These are phyloP conservation scores for Trididemnum nubilum DNA, from an alignment of 23 tunicate genomes.

Conservation along the genomic window DNA sequence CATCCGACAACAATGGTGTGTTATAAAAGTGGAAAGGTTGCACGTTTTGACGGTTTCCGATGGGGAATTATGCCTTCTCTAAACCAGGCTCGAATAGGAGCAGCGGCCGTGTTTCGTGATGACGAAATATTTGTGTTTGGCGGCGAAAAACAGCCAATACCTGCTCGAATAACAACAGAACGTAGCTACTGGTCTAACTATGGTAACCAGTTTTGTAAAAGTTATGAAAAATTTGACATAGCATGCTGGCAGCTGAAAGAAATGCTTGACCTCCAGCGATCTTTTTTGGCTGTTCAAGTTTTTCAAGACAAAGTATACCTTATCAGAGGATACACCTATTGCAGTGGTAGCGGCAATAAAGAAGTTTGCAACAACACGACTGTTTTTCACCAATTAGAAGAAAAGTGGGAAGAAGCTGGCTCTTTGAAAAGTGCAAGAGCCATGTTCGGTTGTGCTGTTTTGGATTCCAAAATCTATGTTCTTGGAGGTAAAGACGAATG, in stretches of 20 bases:
- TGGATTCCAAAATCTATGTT: not conserved
- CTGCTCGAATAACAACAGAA: not conserved
- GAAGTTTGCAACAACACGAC: not conserved
- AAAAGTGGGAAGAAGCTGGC: not conserved
- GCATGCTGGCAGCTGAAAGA: not conserved
- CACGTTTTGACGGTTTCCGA: not conserved
- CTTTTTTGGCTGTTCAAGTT: not conserved
- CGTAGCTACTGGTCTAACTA: too few relatives aligned
- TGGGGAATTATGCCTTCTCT: not conserved
- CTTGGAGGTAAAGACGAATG: not conserved
- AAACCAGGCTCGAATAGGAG: not conserved
- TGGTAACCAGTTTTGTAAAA: not conserved
- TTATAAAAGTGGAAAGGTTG: not conserved
- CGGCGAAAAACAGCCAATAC: not conserved
- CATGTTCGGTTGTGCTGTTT: not conserved
- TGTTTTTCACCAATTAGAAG: not conserved
- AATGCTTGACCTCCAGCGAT: not conserved
- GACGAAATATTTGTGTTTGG: not conserved
- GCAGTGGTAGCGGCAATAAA: not conserved
- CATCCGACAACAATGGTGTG: not conserved
- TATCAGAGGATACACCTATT: not conserved
- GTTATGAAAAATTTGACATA: not conserved
- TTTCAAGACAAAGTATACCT: not conserved
- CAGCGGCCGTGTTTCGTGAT: not conserved
- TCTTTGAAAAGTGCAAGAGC: not conserved